Percentiles rank a stretch among this genome's conserved stretches.
Conservation (phyloP, 2,888 invertebrate species). For the Arctia plantaginis region DNA sequence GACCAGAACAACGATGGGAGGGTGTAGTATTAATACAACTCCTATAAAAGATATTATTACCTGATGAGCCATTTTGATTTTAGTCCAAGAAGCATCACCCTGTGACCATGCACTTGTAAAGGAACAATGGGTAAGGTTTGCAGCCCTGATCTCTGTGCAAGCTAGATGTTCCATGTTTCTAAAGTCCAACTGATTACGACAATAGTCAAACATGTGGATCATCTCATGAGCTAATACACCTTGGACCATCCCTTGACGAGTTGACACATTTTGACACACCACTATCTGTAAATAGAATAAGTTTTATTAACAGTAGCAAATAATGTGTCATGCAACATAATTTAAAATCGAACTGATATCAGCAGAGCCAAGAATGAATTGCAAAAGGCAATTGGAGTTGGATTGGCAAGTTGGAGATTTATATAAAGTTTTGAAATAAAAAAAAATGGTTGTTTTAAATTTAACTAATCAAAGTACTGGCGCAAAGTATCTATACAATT, state of each 20-base stretch:
- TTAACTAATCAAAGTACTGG: too few species aligned
- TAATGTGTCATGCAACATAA: too few species aligned
- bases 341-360: too few species aligned
- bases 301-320: too few species aligned
- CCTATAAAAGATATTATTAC: slow-evolving; percentile 76
- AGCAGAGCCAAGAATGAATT: too few species aligned
- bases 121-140: slow-evolving; percentile 97
- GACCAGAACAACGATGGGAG: too few species aligned
- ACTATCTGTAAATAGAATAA: slow-evolving; percentile 89
- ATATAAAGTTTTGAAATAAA: too few species aligned
- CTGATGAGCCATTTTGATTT: slow-evolving; percentile 92
- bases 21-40: too few species aligned
- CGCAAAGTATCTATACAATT: too few species aligned
- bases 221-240: slow-evolving; percentile 96
- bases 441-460: too few species aligned
- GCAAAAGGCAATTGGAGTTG: too few species aligned
- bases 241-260: slow-evolving; percentile 89
- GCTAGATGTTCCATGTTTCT: slow-evolving; percentile 96
- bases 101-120: slow-evolving; percentile 92
- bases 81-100: slow-evolving; percentile 91
- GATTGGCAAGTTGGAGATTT: too few species aligned
- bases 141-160: slow-evolving; percentile 97
- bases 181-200: slow-evolving; percentile 95
- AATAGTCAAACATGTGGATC: slow-evolving; percentile 98
- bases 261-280: slow-evolving; percentile 95